Conservation (phyloP, 2,888 invertebrate genomes). For the Empis stercorea region DNA sequence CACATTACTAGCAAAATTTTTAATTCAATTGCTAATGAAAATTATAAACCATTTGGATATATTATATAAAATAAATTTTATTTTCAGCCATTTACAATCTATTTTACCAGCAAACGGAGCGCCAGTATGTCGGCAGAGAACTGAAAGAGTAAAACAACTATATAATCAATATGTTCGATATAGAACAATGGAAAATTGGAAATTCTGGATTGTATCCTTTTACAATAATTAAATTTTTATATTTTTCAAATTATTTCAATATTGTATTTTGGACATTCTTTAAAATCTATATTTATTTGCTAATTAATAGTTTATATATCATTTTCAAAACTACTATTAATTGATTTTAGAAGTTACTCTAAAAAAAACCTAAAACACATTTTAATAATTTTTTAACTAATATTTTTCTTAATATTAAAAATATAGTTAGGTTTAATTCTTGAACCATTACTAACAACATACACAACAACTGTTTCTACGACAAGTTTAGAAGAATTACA, state of each 20-base stretch:
- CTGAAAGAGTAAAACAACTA: slow-evolving; percentile 84
- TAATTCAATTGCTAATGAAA: background rate
- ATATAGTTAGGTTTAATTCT: slow-evolving; percentile 82
- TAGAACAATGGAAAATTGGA: slow-evolving; percentile 86
- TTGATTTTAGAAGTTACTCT: too few relatives aligned
- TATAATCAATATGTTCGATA: slow-evolving; percentile 82
- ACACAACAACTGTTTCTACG: slow-evolving; percentile 83
- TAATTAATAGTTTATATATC: too few relatives aligned
- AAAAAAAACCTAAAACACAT: too few relatives aligned
- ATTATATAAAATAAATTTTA: slow-evolving; percentile 1
- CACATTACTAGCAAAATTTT: background rate
- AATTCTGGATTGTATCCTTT: slow-evolving; percentile 86
- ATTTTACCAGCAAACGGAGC: slow-evolving; percentile 92
- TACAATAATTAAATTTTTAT: background rate
- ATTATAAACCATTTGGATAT: too few relatives aligned
- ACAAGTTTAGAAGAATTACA: slow-evolving; percentile 83
- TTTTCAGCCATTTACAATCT: slow-evolving; percentile 77
- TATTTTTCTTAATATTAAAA: too few relatives aligned
- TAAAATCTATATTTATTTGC: too few relatives aligned
- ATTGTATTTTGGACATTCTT: too few relatives aligned
- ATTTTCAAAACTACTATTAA: too few relatives aligned
- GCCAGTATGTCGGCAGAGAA: slow-evolving; percentile 79
- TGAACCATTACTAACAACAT: slow-evolving; percentile 78
- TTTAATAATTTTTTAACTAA: too few relatives aligned
- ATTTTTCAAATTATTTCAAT: too few relatives aligned